Conservation (phyloP, 2,888 invertebrate genomes). For the Andrena bicolor region DNA sequence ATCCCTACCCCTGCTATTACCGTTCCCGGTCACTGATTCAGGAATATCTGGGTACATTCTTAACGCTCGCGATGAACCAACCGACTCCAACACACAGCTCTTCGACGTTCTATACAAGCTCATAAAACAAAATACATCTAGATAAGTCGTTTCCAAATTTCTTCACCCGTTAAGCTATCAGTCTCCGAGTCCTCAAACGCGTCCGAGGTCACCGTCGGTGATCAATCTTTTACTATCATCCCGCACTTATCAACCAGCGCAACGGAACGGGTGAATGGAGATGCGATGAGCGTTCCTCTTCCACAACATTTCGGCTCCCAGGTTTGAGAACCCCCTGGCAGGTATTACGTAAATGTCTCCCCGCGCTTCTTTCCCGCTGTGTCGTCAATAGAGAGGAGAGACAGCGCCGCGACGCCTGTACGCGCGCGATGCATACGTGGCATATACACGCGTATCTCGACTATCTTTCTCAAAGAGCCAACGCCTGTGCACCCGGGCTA, state of each 20-base stretch:
- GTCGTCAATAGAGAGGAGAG: constrained; percentile 53
- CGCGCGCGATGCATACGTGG: background rate
- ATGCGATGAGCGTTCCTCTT: background rate
- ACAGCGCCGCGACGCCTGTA: constrained; percentile 37
- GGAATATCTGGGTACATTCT: background rate
- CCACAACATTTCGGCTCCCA: background rate
- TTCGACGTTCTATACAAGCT: no score
- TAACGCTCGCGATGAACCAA: no score
- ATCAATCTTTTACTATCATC: no score
- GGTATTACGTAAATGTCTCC: constrained; percentile 75
- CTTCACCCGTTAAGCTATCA: no score
- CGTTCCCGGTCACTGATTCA: background rate
- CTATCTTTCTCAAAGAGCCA: background rate
- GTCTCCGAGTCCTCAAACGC: no score
- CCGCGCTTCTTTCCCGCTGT: constrained; percentile 34
- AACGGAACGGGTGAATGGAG: background rate
- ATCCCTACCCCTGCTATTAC: background rate
- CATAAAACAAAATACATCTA: no score
- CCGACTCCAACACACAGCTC: no score
- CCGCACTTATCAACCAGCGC: no score
- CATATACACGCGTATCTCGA: background rate
- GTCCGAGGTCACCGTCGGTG: no score
- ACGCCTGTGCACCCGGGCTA: no score
- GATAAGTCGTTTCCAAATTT: no score
- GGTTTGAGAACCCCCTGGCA: constrained; percentile 72